Conservation (phyloP, 1,140 invertebrate genomes). For the Drosophila orosa region DNA sequence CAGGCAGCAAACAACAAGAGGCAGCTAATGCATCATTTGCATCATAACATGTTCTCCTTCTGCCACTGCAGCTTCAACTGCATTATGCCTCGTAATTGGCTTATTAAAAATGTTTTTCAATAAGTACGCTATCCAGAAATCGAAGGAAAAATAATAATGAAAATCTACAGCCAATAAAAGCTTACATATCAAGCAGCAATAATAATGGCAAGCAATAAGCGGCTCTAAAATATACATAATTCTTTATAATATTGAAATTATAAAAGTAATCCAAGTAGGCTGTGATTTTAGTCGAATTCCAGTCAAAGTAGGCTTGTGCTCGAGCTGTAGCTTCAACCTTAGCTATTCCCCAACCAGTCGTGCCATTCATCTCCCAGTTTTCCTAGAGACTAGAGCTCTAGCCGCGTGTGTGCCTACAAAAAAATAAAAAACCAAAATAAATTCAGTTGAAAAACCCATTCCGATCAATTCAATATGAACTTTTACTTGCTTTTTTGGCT, state of each 20-base stretch:
- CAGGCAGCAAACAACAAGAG: not conserved
- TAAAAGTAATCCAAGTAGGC: no score
- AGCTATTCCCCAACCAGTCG: not conserved
- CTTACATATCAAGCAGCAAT: not conserved
- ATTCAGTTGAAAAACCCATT: no score
- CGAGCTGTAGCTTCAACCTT: not conserved
- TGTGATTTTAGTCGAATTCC: no score
- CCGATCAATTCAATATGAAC: constrained; percentile 53
- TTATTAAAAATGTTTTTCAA: not conserved
- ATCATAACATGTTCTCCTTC: not conserved
- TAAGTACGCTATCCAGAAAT: not conserved
- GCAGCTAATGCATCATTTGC: not conserved
- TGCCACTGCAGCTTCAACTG: no score
- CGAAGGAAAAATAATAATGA: not conserved
- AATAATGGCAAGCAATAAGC: not conserved
- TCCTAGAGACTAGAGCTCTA: not conserved
- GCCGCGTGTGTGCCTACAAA: not conserved
- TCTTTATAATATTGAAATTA: no score
- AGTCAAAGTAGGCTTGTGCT: not conserved
- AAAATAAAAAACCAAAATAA: not conserved
- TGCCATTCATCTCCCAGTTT: not conserved
- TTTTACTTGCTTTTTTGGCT: constrained; percentile 62
- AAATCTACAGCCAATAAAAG: not conserved
- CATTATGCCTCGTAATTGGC: constrained; percentile 3
- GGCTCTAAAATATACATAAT: no score